Percentiles rank a stretch among this genome's conserved stretches.
phyloP scores from a whole-genome alignment of 2,888 invertebrate species.

The Teleogryllus oceanicus region DNA sequence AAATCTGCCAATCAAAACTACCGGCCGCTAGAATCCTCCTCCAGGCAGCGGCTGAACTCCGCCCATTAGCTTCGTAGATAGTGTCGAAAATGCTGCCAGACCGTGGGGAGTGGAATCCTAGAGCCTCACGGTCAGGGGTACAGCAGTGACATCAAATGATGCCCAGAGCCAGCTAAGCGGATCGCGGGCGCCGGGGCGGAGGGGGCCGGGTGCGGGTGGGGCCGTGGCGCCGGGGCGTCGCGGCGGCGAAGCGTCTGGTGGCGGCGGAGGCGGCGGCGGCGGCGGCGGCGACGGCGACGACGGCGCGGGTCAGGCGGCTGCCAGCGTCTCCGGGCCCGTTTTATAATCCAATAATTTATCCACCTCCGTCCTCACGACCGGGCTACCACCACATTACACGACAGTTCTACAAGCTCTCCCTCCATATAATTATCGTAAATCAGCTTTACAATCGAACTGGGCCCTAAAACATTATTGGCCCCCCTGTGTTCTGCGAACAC shows the following conservation, averaged over 20 bases:
- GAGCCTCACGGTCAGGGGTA: too few relatives aligned
- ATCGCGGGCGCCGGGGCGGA: not conserved
- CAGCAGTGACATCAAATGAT: too few relatives aligned
- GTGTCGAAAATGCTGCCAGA: too few relatives aligned
- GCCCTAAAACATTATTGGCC: not conserved
- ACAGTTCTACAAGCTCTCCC: constrained; percentile 18
- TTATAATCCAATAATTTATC: constrained; percentile 18
- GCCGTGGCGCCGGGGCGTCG: not conserved
- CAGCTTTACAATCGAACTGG: constrained; percentile 4
- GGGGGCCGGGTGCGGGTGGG: not conserved
- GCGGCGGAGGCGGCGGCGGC: not conserved
- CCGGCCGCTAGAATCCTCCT: too few relatives aligned
- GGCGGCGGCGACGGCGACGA: not conserved
- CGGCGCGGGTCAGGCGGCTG: not conserved
- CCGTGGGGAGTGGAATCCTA: too few relatives aligned
- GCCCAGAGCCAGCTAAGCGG: too few relatives aligned
- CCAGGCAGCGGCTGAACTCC: too few relatives aligned
- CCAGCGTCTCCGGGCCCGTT: not conserved
- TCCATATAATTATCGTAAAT: constrained; percentile 18
- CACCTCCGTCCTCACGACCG: not conserved
- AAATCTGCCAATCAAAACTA: too few relatives aligned
- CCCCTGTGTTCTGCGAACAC: not conserved
- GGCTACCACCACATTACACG: not conserved
- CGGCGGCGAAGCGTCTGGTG: not conserved
- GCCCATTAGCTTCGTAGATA: too few relatives aligned